phyloP scores from a whole-genome alignment of 2,113 vertebrate genomes.

The Anguilla rostrata region DNA sequence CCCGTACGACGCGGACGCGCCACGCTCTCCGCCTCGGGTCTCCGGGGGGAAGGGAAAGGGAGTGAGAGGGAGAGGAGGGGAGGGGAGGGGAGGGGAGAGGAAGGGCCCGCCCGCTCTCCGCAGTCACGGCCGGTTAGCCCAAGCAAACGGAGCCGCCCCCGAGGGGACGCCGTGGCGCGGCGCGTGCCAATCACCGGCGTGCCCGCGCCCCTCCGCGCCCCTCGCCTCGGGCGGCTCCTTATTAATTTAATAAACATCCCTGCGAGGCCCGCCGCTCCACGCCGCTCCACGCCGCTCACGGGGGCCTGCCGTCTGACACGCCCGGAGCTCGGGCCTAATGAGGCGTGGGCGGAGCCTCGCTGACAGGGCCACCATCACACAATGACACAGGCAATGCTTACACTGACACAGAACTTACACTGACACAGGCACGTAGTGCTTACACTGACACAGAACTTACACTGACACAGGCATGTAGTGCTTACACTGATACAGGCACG shows the following conservation, averaged over 20 bases:
- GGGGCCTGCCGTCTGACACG: neutral
- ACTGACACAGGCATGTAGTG: too few relatives aligned
- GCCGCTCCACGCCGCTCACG: neutral
- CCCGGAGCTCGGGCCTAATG: neutral
- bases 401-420: too few relatives aligned
- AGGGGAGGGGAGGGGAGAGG: neutral
- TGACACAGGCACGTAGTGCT: too few relatives aligned
- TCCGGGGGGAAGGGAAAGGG: neutral
- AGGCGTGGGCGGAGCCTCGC: neutral
- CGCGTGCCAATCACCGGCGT: slow-evolving; percentile 42
- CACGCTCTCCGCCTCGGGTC: too few relatives aligned
- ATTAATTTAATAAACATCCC: slow-evolving; percentile 54
- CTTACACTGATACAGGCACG: too few relatives aligned
- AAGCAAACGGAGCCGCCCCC: slow-evolving; percentile 27
- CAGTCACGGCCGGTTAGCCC: slow-evolving; percentile 30
- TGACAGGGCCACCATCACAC: neutral
- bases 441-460: too few relatives aligned
- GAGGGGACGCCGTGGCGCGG: slow-evolving; percentile 17
- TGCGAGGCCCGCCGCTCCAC: slow-evolving; percentile 18
- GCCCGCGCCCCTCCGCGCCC: slow-evolving; percentile 25
- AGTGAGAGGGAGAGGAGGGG: neutral
- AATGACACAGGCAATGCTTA: too few relatives aligned
- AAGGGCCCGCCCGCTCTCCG: neutral
- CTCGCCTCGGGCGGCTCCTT: slow-evolving; percentile 52
- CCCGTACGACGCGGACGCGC: neutral